Conservation (phyloP, 2,888 invertebrate genomes). For the Dinocampus coccinellae region DNA sequence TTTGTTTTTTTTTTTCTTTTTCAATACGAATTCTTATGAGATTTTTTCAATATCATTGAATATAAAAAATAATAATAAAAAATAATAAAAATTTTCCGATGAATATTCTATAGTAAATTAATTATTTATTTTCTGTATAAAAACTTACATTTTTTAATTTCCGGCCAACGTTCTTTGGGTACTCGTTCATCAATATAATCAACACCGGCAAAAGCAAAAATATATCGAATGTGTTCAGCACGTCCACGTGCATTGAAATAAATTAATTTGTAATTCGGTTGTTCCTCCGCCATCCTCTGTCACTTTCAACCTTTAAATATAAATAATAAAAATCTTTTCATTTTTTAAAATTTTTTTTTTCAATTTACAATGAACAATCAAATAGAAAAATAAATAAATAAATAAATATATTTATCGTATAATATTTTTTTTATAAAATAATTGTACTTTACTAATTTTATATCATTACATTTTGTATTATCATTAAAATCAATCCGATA, state of each 20-base stretch:
- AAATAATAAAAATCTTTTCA: no score
- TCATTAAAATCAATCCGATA: neutral
- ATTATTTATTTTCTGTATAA: no score
- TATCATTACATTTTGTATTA: neutral
- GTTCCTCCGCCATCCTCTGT: constrained; percentile 54
- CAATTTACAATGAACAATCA: no score
- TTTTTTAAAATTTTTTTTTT: no score
- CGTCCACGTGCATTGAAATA: constrained; percentile 74
- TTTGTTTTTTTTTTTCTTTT: no score
- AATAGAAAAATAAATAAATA: neutral
- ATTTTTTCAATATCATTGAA: neutral
- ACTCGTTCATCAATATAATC: constrained; percentile 73
- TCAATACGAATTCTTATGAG: neutral
- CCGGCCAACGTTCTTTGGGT: constrained; percentile 72
- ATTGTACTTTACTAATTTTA: neutral
- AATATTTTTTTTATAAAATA: neutral
- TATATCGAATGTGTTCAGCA: constrained; percentile 73
- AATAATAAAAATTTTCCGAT: no score
- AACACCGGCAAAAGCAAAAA: constrained; percentile 73
- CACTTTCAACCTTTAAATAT: neutral
- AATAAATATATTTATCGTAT: no score
- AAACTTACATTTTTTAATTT: constrained; percentile 71
- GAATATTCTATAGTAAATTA: no score
- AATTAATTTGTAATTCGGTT: constrained; percentile 71
- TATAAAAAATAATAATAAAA: no score